These are phyloP conservation scores for Anabacerthia variegaticeps DNA, from an alignment of 2,797 vertebrate species.

Conservation along the genomic window DNA sequence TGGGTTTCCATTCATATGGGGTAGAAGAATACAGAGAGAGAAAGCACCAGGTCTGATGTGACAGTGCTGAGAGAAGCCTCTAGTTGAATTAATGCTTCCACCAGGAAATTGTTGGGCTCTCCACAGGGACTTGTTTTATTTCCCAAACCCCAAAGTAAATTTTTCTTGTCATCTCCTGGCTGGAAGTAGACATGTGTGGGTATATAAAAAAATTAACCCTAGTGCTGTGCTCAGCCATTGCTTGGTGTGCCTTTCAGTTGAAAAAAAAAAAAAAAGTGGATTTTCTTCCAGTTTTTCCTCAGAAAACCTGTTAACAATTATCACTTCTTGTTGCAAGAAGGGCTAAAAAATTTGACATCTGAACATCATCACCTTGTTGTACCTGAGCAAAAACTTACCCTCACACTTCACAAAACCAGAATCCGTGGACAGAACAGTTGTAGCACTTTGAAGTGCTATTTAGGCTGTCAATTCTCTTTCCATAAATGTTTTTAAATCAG, in stretches of 20 bases:
- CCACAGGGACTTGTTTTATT: not conserved
- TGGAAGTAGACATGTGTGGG: not conserved
- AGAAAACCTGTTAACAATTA: not conserved
- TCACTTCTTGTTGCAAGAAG: not conserved
- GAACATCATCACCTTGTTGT: not conserved
- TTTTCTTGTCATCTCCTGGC: not conserved
- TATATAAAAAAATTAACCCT: not conserved
- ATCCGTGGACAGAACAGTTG: not conserved
- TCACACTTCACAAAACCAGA: not conserved
- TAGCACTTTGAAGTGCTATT: not conserved
- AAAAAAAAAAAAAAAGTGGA: not conserved
- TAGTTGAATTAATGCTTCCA: not conserved
- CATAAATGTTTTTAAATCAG: not conserved
- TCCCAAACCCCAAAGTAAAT: not conserved
- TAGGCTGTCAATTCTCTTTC: not conserved
- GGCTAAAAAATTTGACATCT: not conserved
- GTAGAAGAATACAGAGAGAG: not conserved
- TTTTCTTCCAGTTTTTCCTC: not conserved
- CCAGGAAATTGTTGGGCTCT: not conserved
- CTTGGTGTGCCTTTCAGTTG: not conserved
- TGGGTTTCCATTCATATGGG: accelerated
- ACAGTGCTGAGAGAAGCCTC: not conserved
- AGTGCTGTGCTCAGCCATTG: not conserved
- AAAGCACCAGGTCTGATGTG: not conserved
- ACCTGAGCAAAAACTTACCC: not conserved